Percentiles rank a stretch among this genome's conserved stretches.
These are phyloP conservation scores for Pseudobourletiella spinata DNA, from an alignment of 1,140 invertebrate genomes.

Conservation along the genomic window DNA sequence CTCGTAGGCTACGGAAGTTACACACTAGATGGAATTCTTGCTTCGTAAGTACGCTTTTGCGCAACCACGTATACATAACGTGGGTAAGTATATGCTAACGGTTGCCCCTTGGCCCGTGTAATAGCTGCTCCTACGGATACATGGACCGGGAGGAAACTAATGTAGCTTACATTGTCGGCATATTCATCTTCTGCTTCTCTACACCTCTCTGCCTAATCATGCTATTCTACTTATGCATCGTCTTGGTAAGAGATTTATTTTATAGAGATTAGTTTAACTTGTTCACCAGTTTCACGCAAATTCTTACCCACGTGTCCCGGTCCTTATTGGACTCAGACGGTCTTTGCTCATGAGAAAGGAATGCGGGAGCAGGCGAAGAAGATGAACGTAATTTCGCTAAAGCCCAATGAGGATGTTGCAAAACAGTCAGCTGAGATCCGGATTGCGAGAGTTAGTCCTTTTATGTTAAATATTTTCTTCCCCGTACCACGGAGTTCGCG, in stretches of 20 bases:
- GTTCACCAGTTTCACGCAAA: background rate
- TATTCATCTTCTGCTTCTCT: conserved; percentile 36
- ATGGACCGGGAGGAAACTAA: conserved; percentile 37
- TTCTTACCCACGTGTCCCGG: background rate
- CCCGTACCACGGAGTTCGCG: too few relatives aligned
- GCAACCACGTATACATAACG: conserved; percentile 4
- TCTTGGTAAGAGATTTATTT: conserved; percentile 25
- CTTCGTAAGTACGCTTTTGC: conserved; percentile 10
- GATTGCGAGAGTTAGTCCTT: conserved; percentile 38
- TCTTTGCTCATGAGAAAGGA: conserved; percentile 42
- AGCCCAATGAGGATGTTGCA: conserved; percentile 34
- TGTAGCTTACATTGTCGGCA: conserved; percentile 35
- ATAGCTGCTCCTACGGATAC: conserved; percentile 46
- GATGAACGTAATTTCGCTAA: conserved; percentile 40
- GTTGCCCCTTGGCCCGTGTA: conserved; percentile 3
- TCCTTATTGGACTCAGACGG: conserved; percentile 32
- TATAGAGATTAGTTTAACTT: background rate
- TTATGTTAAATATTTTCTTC: background rate
- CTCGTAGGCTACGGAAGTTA: conserved; percentile 39
- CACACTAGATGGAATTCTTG: conserved; percentile 36
- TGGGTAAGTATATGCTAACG: background rate
- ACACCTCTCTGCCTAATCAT: conserved; percentile 41
- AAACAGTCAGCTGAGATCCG: conserved; percentile 37
- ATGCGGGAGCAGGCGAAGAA: conserved; percentile 41
- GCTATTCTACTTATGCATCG: conserved; percentile 42